Conservation (phyloP, 2,113 vertebrate species). For the Ahaetulla prasina region DNA sequence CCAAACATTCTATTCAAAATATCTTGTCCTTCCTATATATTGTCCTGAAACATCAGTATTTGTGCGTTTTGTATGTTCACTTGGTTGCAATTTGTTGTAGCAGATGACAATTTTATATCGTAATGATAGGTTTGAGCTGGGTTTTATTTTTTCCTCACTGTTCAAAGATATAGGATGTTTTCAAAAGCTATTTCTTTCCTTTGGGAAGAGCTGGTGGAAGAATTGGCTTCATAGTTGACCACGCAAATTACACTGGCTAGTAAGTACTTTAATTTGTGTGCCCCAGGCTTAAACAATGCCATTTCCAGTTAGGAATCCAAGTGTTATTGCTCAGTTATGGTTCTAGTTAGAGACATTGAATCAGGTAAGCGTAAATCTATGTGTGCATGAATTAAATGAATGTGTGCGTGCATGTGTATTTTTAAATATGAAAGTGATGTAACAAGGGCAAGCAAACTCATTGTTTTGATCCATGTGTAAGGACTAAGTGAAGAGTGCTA, state of each 20-base stretch:
- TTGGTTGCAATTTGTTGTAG: neutral
- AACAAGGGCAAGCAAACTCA: slow-evolving; percentile 28
- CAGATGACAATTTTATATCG: slow-evolving; percentile 10
- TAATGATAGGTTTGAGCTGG: neutral
- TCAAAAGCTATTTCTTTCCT: slow-evolving; percentile 41
- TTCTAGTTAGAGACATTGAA: slow-evolving; percentile 39
- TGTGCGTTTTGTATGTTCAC: neutral
- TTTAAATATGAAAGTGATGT: slow-evolving; percentile 13
- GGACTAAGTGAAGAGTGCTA: slow-evolving; percentile 34
- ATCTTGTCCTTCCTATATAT: neutral
- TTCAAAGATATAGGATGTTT: slow-evolving; percentile 21
- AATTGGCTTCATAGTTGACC: slow-evolving; percentile 62
- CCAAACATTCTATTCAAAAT: slow-evolving; percentile 15
- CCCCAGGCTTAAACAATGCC: slow-evolving; percentile 62
- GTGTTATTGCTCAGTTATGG: slow-evolving; percentile 41
- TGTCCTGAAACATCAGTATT: neutral
- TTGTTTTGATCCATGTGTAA: slow-evolving; percentile 18
- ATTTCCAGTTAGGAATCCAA: slow-evolving; percentile 61
- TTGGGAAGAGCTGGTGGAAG: slow-evolving; percentile 55
- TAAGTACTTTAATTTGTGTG: slow-evolving; percentile 64
- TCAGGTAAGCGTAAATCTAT: slow-evolving; percentile 5
- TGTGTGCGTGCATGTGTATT: neutral
- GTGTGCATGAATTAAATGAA: neutral
- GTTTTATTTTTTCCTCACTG: neutral
- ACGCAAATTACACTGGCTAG: slow-evolving; percentile 62